A percentile compares a stretch with the other conserved stretches of the same genome.
Evolutionary conservation across 2,888 invertebrate genomes (phyloP).

Genomic region (Papilio gigon): DNA sequence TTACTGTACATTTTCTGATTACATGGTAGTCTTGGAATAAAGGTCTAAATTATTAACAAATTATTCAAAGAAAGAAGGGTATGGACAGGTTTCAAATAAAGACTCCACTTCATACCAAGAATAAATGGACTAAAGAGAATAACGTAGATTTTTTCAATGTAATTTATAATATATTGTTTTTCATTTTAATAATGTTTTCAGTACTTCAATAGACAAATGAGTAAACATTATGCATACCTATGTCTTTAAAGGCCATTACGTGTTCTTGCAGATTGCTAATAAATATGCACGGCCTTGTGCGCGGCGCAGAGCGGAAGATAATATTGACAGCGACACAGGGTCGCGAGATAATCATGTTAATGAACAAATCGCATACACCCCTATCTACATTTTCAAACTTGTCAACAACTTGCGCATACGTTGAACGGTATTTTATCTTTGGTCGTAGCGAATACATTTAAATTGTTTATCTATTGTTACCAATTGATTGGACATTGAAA

Average conservation of each 20-base stretch:
- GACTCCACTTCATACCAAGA: no score
- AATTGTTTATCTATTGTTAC: neutral
- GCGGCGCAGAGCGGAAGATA: slow-evolving; percentile 19
- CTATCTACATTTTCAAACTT: neutral
- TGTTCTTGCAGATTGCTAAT: slow-evolving; percentile 12
- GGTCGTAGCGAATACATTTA: neutral
- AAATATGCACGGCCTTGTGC: slow-evolving; percentile 19
- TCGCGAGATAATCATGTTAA: slow-evolving; percentile 7
- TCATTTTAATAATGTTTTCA: no score
- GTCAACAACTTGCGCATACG: neutral
- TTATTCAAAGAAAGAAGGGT: no score
- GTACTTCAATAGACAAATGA: no score
- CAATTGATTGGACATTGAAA: neutral
- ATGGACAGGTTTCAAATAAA: no score
- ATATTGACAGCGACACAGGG: slow-evolving; percentile 14
- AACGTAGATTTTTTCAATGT: no score
- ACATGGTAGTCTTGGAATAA: no score
- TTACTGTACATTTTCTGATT: neutral
- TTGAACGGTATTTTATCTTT: neutral
- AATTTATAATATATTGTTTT: no score
- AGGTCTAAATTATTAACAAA: no score
- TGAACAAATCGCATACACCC: slow-evolving; percentile 2
- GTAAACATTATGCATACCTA: slow-evolving; percentile 39
- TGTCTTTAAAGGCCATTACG: slow-evolving; percentile 31
- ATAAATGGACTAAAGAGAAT: no score